Conservation (phyloP, 2,113 vertebrate genomes). For the Struthio camelus region DNA sequence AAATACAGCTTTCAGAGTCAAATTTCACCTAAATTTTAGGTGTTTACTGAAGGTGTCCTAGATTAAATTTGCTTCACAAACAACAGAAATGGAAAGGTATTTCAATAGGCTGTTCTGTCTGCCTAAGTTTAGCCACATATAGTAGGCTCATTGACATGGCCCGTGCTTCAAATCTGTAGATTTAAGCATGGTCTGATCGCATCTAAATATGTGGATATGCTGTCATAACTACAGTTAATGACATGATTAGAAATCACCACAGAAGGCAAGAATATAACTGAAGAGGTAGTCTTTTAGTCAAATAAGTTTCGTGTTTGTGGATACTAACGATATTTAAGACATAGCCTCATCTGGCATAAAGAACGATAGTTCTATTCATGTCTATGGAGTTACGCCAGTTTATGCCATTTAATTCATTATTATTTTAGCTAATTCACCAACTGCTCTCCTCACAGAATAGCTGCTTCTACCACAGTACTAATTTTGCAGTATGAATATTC, state of each 20-base stretch:
- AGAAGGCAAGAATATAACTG: neutral
- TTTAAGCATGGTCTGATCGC: neutral
- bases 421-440: neutral
- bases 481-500: slow-evolving; percentile 61
- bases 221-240: neutral
- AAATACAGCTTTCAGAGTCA: neutral
- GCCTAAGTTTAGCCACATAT: neutral
- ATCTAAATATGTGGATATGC: neutral
- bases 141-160: neutral
- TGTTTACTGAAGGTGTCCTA: neutral
- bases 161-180: neutral
- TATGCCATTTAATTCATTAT: neutral
- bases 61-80: neutral
- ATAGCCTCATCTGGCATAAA: neutral
- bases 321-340: neutral
- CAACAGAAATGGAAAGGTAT: neutral
- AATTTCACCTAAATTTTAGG: neutral
- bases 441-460: slow-evolving; percentile 37
- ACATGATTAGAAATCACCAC: neutral
- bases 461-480: slow-evolving; percentile 42
- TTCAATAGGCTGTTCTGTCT: neutral
- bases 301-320: neutral
- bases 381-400: neutral
- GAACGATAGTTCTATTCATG: neutral
- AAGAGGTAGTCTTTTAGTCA: neutral